Base-by-base conservation (phyloP, 2,797 vertebrate genomes). In the Darevskia nairensis region DNA sequence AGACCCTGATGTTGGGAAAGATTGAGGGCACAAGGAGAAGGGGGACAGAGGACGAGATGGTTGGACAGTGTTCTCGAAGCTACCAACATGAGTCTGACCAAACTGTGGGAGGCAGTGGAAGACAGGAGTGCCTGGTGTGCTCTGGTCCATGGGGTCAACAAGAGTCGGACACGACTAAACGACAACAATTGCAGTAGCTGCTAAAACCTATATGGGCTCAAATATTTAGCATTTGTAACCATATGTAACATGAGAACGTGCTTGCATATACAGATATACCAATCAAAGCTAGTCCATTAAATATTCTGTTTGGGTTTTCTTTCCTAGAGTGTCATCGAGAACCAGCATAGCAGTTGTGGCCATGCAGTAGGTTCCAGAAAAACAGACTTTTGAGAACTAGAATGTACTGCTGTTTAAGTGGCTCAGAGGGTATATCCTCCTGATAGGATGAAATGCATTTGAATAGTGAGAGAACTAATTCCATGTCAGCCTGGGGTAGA, bases 401-500 rank as follows among this genome's bases (percentile, higher is more conserved):
- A 91, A 88, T 86, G 61, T 86, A 80, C 77, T 17, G 46, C 66
- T 29, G 9, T 10, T 69, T 46, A 85, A 78, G n/a, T 78, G 61
- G 41, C 39, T 90, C 75, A 87, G 32, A 39, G 72, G 74, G 55
- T 25, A 61, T 83, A 55, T 71, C 27, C 8, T n/a, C 71, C 61
- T 89, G 77, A 80, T 32, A 87, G 13, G 64, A 2, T 81, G 71
- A 46, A 66, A 88, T 78, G 69, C 72, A 88, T 44, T 86, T 83
- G 71, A 85, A 81, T 3, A 77, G 21, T 13, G 89, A 61, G 72
- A 72, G 61, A 86, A 81, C 41, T 68, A 69, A 89, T 84, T 91
- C 87, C 83, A 77, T 6, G 84, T 86, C 80, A 91, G 81, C 59
- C 23, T 44, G 25, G 50, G 75, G 32, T 87, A 64, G 86, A 64